Evolutionary conservation across 1,140 invertebrate species (phyloP), one percentile per base, ranked within the genome.

Genomic region (Anoplophora glabripennis): DNA sequence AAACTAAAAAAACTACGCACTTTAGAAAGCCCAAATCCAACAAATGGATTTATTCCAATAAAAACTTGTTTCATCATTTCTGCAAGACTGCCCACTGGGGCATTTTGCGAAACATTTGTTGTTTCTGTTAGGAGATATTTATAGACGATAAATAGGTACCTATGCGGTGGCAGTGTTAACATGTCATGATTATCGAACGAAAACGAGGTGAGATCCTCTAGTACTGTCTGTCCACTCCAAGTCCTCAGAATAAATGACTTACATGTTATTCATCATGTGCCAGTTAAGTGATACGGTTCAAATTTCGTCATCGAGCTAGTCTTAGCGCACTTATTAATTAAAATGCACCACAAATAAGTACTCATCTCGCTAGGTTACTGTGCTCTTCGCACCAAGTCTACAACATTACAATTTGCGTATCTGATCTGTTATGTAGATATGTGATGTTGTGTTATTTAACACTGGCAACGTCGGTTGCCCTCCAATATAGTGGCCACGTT

Each of bases 381-480:
- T 45, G 28, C 42, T 34, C 40, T 36, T 59, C 51, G 38, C 35
- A 45, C 21, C 12, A 18, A 18, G 15, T 35, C 47, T 36, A 49
- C 47, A 54, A 21, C 37, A 54, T 54, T 44, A 54, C 52, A 41
- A 49, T 54, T 33, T 54, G 52, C 52, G 7, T 44, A 28, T 28
- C 21, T 28, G 21, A 28, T 28, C 21, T 28, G 21, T 28, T 28
- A 28, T 28, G 21, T 28, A 28, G 21, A 28, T 28, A 5, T 45
- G 12, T 18, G 51, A 53, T 11, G 44, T 42, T 54, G 52, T 45
- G 33, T 15, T 14, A 11, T 40, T 14, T 7, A 15, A 41, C n/a
- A 18, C 49, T 63, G 69, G 67, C 69, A 71, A 70, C 68, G 51
- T 44, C 28, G 64, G 57, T 40, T 64, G 64, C 64, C 65, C 63